Conservation (phyloP, 2,888 invertebrate species). For the Drosophila melanocephala region DNA sequence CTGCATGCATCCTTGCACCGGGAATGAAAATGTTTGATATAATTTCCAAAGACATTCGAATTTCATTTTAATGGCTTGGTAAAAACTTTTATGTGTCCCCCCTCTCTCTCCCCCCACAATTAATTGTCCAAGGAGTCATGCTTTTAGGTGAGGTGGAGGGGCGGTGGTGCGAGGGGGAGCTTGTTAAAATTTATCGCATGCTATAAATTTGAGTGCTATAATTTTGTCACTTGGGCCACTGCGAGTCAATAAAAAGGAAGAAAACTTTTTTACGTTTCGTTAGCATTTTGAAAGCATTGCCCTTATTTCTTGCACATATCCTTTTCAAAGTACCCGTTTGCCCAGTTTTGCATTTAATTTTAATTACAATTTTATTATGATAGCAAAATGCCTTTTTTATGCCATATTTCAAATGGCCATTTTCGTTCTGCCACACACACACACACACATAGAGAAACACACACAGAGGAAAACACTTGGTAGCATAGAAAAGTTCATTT, state of each 20-base stretch:
- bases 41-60: slow-evolving; percentile 22
- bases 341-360: slow-evolving; percentile 61
- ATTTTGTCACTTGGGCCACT: slow-evolving; percentile 64
- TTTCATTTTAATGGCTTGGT: slow-evolving; percentile 48
- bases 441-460: slow-evolving; percentile 17
- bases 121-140: slow-evolving; percentile 37
- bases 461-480: slow-evolving; percentile 25
- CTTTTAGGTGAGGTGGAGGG: background rate
- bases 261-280: slow-evolving; percentile 64
- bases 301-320: slow-evolving; percentile 24
- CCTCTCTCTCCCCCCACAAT: slow-evolving; percentile 33
- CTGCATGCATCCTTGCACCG: slow-evolving; percentile 22
- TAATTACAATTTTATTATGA: slow-evolving; percentile 76
- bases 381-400: slow-evolving; percentile 66
- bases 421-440: slow-evolving; percentile 29
- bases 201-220: slow-evolving; percentile 71
- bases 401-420: slow-evolving; percentile 67
- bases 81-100: slow-evolving; percentile 49
- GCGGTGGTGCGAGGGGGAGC: slow-evolving; percentile 18
- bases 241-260: slow-evolving; percentile 62
- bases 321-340: slow-evolving; percentile 34
- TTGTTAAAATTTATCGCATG: slow-evolving; percentile 76
- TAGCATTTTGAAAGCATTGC: slow-evolving; percentile 57
- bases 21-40: slow-evolving; percentile 20
- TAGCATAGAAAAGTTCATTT: slow-evolving; percentile 68